Evolutionary conservation across 2,797 vertebrate genomes (phyloP).

Genomic region (Takifugu rubripes): DNA sequence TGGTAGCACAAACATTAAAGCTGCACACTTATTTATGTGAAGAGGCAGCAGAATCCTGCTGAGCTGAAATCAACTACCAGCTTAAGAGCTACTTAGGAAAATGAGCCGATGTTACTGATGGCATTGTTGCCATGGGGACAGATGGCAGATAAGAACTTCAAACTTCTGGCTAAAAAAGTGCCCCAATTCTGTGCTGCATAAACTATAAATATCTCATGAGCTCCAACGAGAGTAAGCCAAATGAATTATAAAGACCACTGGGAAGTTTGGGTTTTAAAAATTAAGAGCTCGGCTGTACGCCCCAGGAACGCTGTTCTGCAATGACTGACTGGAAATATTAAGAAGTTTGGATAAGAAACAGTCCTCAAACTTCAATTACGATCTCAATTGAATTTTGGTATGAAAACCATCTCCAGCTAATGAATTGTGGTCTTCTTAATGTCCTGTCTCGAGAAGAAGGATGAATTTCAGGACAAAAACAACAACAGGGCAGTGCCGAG

Average conservation of each 20-base stretch:
- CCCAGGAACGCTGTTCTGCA: too few relatives aligned
- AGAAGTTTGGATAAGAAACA: too few relatives aligned
- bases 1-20: too few relatives aligned
- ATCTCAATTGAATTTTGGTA: too few relatives aligned
- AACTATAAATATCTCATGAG: constrained; percentile 18
- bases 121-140: constrained; percentile 73
- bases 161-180: constrained; percentile 39
- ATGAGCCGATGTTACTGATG: constrained; percentile 41
- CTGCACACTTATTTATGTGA: too few relatives aligned
- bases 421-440: not conserved
- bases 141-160: constrained; percentile 47
- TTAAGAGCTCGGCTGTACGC: too few relatives aligned
- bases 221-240: not conserved
- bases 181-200: constrained; percentile 19
- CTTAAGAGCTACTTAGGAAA: constrained; percentile 25
- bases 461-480: constrained; percentile 12
- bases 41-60: too few relatives aligned
- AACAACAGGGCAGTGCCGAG: constrained; percentile 23
- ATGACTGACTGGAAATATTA: too few relatives aligned
- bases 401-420: too few relatives aligned
- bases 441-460: constrained; percentile 11
- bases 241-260: not conserved
- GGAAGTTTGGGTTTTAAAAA: not conserved
- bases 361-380: too few relatives aligned
- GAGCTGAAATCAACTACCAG: constrained; percentile 17